Evolutionary conservation across 1,140 invertebrate genomes (phyloP).

Genomic region (Planococcus citri): DNA sequence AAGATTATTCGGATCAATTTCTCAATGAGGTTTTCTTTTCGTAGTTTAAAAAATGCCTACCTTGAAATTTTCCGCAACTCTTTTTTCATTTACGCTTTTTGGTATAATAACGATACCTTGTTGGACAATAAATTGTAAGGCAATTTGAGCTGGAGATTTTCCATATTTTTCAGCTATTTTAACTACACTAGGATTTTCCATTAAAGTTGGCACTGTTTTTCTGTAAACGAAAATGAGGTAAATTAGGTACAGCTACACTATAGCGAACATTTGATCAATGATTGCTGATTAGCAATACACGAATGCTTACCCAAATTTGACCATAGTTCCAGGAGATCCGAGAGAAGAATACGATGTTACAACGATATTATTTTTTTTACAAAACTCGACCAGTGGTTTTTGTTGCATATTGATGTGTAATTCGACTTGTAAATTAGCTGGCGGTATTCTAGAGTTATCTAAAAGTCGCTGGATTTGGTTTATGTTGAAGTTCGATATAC

Average conservation of each 20-base stretch:
- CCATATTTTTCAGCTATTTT: constrained; percentile 39
- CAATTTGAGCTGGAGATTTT: constrained; percentile 47
- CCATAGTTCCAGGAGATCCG: constrained; percentile 50
- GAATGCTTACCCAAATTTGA: constrained; percentile 35
- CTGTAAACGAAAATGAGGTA: constrained; percentile 25
- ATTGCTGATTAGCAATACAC: too few species aligned
- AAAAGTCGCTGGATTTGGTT: constrained; percentile 31
- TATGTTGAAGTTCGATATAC: constrained; percentile 35
- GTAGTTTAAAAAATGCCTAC: constrained; percentile 30
- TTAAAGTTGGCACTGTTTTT: constrained; percentile 32
- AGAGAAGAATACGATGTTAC: constrained; percentile 74
- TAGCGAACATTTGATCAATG: too few species aligned
- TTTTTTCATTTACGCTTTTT: constrained; percentile 42
- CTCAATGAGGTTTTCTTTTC: not conserved
- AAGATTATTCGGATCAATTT: not conserved
- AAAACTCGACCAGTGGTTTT: constrained; percentile 56
- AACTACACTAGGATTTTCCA: constrained; percentile 34
- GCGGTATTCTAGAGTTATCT: constrained; percentile 26
- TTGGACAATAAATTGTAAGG: constrained; percentile 44
- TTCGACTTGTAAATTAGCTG: constrained; percentile 50
- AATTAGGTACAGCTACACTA: too few species aligned
- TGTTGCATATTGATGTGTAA: constrained; percentile 75
- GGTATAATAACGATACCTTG: constrained; percentile 45
- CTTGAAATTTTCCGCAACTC: constrained; percentile 45
- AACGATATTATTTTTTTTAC: constrained; percentile 52